Evolutionary conservation across 2,888 invertebrate species (phyloP).

Genomic region (Dryococelus australis): DNA sequence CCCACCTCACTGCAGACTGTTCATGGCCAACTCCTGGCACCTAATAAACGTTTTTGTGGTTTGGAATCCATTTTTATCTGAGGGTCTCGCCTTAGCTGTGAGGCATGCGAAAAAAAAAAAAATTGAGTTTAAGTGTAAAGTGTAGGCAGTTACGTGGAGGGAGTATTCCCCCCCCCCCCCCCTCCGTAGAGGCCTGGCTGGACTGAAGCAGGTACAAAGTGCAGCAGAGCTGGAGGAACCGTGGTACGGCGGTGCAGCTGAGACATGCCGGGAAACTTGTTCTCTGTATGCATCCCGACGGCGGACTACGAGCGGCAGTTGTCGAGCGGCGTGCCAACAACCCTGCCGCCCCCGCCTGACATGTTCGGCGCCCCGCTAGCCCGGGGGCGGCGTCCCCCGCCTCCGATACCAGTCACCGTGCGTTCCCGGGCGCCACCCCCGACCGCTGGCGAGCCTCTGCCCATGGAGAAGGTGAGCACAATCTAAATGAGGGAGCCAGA

Average conservation of each 20-base stretch:
- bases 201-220: neutral
- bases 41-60: too few species aligned
- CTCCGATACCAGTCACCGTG: neutral
- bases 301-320: conserved; percentile 71
- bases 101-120: too few species aligned
- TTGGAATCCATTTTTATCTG: too few species aligned
- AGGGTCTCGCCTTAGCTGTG: too few species aligned
- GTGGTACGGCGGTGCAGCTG: neutral
- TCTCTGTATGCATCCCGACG: conserved; percentile 73
- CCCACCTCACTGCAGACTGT: too few species aligned
- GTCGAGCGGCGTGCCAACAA: conserved; percentile 58
- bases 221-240: neutral
- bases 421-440: neutral
- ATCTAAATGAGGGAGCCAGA: too few species aligned
- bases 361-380: neutral
- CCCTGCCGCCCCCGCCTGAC: conserved; percentile 25
- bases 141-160: too few species aligned
- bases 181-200: too few species aligned
- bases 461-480: conserved; percentile 26
- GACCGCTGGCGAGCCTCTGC: neutral
- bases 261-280: conserved; percentile 58
- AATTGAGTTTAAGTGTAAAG: too few species aligned
- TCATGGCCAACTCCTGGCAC: too few species aligned
- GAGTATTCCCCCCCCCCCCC: too few species aligned
- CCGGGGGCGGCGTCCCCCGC: neutral